Conservation (phyloP, 2,797 vertebrate species). For the Todus mexicanus region DNA sequence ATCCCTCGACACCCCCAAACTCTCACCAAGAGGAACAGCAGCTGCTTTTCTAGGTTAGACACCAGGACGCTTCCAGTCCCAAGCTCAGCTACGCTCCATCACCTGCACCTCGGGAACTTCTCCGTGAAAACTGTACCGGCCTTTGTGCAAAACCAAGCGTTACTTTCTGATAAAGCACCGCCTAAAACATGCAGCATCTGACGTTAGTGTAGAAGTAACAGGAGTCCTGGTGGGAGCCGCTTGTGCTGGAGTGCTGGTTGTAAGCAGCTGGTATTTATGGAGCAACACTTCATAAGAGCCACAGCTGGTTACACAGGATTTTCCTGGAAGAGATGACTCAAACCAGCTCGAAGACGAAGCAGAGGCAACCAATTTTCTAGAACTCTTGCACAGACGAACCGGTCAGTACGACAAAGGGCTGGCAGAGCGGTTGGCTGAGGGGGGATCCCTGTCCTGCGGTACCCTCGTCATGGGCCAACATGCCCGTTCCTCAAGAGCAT, state of each 20-base stretch:
- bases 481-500: background rate
- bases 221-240: background rate
- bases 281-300: constrained; percentile 12
- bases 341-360: background rate
- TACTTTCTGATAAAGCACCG: background rate
- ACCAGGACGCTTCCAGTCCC: background rate
- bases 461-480: background rate
- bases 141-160: background rate
- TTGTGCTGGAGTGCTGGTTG: background rate
- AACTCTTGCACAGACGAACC: background rate
- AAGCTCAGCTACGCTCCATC: background rate
- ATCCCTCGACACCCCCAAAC: background rate
- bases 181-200: background rate
- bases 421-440: background rate
- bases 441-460: background rate
- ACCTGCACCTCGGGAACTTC: background rate
- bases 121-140: background rate
- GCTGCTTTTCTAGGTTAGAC: background rate
- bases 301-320: constrained; percentile 38
- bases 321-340: constrained; percentile 33
- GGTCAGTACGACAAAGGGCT: background rate
- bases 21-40: background rate
- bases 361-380: background rate
- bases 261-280: constrained; percentile 22
- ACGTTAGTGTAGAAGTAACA: background rate